Base-by-base conservation (phyloP, 1,140 invertebrate genomes). In the Globodera ellingtonae region DNA sequence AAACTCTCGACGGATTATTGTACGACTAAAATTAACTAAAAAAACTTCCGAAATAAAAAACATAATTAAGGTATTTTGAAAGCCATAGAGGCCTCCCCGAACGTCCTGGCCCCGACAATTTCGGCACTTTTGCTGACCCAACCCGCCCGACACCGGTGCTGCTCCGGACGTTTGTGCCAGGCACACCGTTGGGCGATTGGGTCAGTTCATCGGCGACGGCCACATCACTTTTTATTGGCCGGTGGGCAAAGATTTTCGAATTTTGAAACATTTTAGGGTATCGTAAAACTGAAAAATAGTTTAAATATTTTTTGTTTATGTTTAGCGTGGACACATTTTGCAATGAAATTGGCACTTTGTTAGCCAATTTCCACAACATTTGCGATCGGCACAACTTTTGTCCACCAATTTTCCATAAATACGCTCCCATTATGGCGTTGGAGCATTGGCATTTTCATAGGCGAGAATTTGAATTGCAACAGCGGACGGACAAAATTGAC, bases 391-490 rank as follows among this genome's bases (percentile, higher is more conserved):
- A 70, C 67, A 70, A 70, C 10, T 70, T 70, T 18, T 24, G 21
- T 18, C 67, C 67, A 18, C 21, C n/a, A 24, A 21, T 70, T 8
- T 70, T 70, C 21, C 67, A 18, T 9, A 8, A 70, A 70, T 70
- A 70, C 24, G 67, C 67, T 13, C 67, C 67, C 10, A 44, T 70
- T 70, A 70, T 70, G 24, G 67, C 67, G 46, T 18, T 70, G 24
- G 67, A 70, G 67, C 67, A 70, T 47, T 70, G 24, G 67, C 24
- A 70, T 70, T 35, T 47, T 9, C 18, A 44, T 10, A 1, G 46
- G 67, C 24, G 67, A 7, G 67, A 70, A 70, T 70, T 70, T 70
- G 67, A 47, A 35, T 47, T 70, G 67, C 67, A 70, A 70, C n/a
- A 70, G 18, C 24, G 24, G 67, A 59, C 18, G 67, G 67, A 24